Base-by-base conservation (phyloP, 2,113 vertebrate genomes). In the Bubo bubo region DNA sequence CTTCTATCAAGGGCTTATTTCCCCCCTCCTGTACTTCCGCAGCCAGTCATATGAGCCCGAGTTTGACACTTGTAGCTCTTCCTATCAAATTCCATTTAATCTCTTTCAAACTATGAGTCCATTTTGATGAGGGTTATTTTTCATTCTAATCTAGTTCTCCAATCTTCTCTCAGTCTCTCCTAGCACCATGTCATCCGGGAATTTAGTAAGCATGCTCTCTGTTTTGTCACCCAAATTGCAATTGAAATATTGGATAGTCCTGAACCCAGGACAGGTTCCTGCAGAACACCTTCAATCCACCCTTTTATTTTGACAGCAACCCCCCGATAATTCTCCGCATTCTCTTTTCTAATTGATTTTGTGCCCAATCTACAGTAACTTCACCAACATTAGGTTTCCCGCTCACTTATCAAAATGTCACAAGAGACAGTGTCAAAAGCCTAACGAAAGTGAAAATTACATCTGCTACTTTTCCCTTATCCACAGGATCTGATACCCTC, bases 381-480 rank as follows among this genome's bases (percentile, higher is more conserved):
- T 93, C 45, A 76, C 73, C 68, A 80, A 27, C 81, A 90, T 91
- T 41, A 84, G 8, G 39, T 60, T 91, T 88, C 64, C 35, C n/a
- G 21, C 32, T 87, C 87, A 34, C 47, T 89, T 87, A 71, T 37
- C 73, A 94, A 89, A 95, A 95, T 37, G 43, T 82, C 89, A 79
- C 43, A 39, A 86, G 21, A 72, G 76, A 77, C 45, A 67, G 34
- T 53, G 58, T 41, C 90, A 75, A 89, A 93, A 91, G 43, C 39
- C 56, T 79, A 70, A 85, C 6, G 0, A 59, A 94, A 79, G 27
- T 39, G 35, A 87, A 96, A 85, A 91, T 45, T 49, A 87, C 39
- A 93, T 94, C 81, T 88, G 56, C 43, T 87, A 58, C 87, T 87
- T 95, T 79, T 79, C 19, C 34, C 93, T 52, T 85, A 72, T 43